Evolutionary conservation across 2,888 invertebrate genomes (phyloP), one percentile per base, ranked within the genome.

Genomic region (Liodrosophila aerea): DNA sequence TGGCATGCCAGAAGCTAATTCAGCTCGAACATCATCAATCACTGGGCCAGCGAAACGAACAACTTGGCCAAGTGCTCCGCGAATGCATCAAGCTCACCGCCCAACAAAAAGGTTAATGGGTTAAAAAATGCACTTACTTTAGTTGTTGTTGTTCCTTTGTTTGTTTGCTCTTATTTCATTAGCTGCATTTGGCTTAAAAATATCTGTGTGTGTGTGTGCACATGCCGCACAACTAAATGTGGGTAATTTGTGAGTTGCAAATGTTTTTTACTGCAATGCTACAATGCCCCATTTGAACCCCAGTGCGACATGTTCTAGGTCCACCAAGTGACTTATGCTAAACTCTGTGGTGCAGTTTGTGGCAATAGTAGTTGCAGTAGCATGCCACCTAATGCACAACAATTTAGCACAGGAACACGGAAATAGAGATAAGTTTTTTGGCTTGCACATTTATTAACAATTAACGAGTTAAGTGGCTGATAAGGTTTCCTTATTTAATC

Each of bases 181-280:
- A 4, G 22, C 22, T 22, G 44, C 16, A 40, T 36, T 49, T 59
- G 60, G 58, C 56, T 76, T 62, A 84, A 84, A 67, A 71, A 78
- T 84, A 77, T n/a, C n/a, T n/a, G n/a, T n/a, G n/a, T n/a, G n/a
- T n/a, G n/a, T n/a, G n/a, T n/a, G n/a, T 74, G 64, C 77, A 63
- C 53, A 52, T 74, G 22, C 22, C 22, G 22, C 60, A 63, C 65
- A 73, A 74, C 72, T 67, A 71, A 81, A 76, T 81, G 77, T 68
- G 63, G 77, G 82, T 74, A 84, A 77, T 78, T 78, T 78, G 77
- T 66, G 85, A 71, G 72, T 72, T 36, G 51, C 54, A 66, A 73
- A 57, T 49, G 45, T 40, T 43, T 58, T 44, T 31, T 56, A 54
- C 56, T 41, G 56, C 50, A 53, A 30, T 39, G 43, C 40, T 27